Evolutionary conservation across 2,888 invertebrate species (phyloP).

Genomic region (Campoplex nolae): DNA sequence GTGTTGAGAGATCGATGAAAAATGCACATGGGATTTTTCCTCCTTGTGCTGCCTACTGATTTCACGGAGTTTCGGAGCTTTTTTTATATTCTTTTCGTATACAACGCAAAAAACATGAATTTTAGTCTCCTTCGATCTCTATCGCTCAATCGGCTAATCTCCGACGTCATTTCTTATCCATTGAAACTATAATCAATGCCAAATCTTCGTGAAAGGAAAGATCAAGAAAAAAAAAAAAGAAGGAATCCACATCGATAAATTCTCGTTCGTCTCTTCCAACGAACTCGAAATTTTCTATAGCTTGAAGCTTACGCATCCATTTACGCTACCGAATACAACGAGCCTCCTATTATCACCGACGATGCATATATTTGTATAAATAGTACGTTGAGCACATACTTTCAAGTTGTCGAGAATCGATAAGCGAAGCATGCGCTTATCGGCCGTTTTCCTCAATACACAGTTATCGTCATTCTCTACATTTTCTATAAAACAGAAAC

Average conservation of each 20-base stretch:
- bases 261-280: too few relatives aligned
- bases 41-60: too few relatives aligned
- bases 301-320: conserved; percentile 39
- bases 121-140: too few relatives aligned
- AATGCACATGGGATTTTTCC: neutral
- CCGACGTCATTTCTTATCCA: too few relatives aligned
- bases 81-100: too few relatives aligned
- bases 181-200: too few relatives aligned
- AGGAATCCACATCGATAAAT: too few relatives aligned
- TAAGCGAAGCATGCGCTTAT: conserved; percentile 72
- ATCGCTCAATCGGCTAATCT: too few relatives aligned
- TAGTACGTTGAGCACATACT: conserved; percentile 33
- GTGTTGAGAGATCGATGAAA: neutral
- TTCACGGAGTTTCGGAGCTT: too few relatives aligned
- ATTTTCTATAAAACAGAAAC: neutral
- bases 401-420: conserved; percentile 68
- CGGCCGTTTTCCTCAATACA: conserved; percentile 25
- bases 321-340: conserved; percentile 39
- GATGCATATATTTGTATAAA: conserved; percentile 23
- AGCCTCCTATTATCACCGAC: conserved; percentile 28
- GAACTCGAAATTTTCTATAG: neutral
- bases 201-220: neutral
- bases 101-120: too few relatives aligned
- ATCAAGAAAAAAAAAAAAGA: neutral
- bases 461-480: conserved; percentile 20